Percentiles rank a stretch among this genome's conserved stretches.
Evolutionary conservation across 2,888 invertebrate genomes (phyloP).

Genomic region (Leptogaster cylindrica): DNA sequence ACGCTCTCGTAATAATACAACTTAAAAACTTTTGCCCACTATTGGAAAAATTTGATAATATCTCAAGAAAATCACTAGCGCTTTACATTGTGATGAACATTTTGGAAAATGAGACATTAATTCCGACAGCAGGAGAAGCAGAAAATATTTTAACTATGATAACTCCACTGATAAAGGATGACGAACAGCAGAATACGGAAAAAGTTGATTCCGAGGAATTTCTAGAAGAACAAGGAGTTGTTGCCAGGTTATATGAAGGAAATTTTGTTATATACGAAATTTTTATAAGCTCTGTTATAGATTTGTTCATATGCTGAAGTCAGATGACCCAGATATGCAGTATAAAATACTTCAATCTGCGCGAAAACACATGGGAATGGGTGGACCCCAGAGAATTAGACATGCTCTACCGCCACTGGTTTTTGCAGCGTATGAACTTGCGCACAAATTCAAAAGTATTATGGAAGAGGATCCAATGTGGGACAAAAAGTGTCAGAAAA

Average conservation of each 20-base stretch:
- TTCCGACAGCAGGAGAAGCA: constrained; percentile 88
- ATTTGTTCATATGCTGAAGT: constrained; percentile 82
- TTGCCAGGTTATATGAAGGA: constrained; percentile 80
- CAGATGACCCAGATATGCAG: constrained; percentile 82
- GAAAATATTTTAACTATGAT: constrained; percentile 81
- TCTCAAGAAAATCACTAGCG: constrained; percentile 83
- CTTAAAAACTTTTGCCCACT: constrained; percentile 87
- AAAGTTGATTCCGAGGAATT: constrained; percentile 90
- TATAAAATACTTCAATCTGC: constrained; percentile 89
- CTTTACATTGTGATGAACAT: constrained; percentile 89
- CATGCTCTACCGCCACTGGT: constrained; percentile 93
- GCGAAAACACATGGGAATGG: constrained; percentile 87
- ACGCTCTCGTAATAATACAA: constrained; percentile 84
- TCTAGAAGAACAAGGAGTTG: constrained; percentile 91
- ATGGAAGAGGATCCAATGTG: constrained; percentile 92
- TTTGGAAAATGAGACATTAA: constrained; percentile 84
- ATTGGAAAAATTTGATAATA: constrained; percentile 86
- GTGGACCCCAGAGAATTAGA: constrained; percentile 86
- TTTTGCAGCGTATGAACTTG: constrained; percentile 90
- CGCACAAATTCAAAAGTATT: constrained; percentile 80
- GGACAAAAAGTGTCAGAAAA: constrained; percentile 98
- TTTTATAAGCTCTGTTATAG: constrained; percentile 57
- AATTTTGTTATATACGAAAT: neutral
- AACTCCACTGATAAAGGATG: constrained; percentile 85
- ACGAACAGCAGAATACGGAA: constrained; percentile 72